Conservation (phyloP, 2,797 vertebrate species). For the Falco naumanni region DNA sequence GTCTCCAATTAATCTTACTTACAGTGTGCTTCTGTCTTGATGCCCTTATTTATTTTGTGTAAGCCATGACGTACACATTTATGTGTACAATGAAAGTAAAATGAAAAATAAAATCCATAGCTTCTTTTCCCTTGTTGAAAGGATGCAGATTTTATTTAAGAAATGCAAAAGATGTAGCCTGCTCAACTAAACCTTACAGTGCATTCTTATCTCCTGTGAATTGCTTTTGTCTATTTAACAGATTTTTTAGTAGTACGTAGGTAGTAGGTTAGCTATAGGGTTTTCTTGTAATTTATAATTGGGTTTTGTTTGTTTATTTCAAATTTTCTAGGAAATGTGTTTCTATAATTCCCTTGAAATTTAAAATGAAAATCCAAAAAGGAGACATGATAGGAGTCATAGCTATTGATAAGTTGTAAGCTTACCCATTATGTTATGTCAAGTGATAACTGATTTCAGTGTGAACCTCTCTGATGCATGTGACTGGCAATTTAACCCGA, state of each 20-base stretch:
- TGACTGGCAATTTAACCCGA: not conserved
- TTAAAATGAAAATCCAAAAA: not conserved
- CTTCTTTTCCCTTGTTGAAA: not conserved
- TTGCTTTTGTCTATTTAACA: not conserved
- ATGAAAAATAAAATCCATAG: not conserved
- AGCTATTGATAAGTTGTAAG: not conserved
- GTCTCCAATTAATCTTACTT: not conserved
- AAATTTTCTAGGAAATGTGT: not conserved
- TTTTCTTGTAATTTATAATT: not conserved
- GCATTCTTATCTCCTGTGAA: not conserved
- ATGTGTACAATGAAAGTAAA: not conserved
- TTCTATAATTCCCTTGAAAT: not conserved
- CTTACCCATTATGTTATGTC: not conserved
- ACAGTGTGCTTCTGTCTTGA: not conserved
- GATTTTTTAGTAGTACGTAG: not conserved
- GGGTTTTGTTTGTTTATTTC: not conserved
- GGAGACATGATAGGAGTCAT: not conserved
- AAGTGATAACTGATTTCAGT: not conserved
- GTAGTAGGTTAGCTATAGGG: not conserved
- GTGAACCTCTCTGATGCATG: not conserved
- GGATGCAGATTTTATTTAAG: not conserved
- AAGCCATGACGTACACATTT: not conserved
- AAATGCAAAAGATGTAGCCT: not conserved
- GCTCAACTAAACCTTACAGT: not conserved
- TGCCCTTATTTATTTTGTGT: not conserved